Conservation (phyloP, 37 sponge, comb jelly and placozoan species). For the Hormiphora californensis region DNA sequence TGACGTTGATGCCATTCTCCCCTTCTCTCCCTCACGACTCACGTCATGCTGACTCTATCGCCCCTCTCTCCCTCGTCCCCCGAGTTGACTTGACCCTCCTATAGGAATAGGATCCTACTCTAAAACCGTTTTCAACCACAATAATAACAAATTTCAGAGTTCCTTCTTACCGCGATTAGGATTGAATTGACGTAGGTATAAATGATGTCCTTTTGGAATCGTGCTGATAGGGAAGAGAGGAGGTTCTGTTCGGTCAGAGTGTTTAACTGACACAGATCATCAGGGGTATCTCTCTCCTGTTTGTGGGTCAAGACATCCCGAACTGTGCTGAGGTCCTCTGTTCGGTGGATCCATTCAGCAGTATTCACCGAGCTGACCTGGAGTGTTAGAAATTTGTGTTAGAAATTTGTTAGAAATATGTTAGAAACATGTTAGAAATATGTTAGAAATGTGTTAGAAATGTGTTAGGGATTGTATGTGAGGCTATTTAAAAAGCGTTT, state of each 20-base stretch:
- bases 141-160: too few relatives aligned
- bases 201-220: conserved; percentile 77
- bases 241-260: conserved; percentile 80
- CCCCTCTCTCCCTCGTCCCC: too few relatives aligned
- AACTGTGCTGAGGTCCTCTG: conserved; percentile 4
- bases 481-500: too few relatives aligned
- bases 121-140: too few relatives aligned
- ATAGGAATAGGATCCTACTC: too few relatives aligned
- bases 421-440: too few relatives aligned
- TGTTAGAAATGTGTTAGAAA: too few relatives aligned
- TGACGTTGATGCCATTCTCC: too few relatives aligned
- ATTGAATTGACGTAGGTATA: conserved; percentile 95
- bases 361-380: conserved; percentile 45
- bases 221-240: conserved; percentile 64
- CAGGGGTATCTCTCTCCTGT: not conserved
- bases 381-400: not conserved
- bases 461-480: too few relatives aligned
- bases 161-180: conserved; percentile 73
- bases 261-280: conserved; percentile 75
- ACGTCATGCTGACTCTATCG: too few relatives aligned
- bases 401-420: not conserved
- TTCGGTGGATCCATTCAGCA: conserved; percentile 43
- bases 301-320: conserved; percentile 23
- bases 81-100: too few relatives aligned
- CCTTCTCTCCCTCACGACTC: too few relatives aligned